Conservation (phyloP, 2,113 vertebrate species). For the Ameiurus melas region DNA sequence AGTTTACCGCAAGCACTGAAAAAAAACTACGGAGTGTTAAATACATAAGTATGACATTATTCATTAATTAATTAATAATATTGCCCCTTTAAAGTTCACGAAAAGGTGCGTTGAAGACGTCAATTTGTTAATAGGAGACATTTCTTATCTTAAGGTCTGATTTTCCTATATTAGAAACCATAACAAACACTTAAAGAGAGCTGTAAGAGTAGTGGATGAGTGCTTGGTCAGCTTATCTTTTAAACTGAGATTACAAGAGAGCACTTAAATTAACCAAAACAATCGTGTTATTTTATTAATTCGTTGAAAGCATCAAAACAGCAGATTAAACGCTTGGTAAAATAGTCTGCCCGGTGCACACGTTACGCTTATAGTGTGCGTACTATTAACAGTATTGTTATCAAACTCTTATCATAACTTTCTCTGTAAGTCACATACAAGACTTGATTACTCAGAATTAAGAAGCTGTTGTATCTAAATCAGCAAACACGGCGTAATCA, state of each 20-base stretch:
- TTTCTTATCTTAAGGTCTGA: background rate
- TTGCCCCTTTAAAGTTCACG: background rate
- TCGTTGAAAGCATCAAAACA: background rate
- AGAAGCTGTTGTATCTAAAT: background rate
- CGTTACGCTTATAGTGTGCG: background rate
- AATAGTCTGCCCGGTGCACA: background rate
- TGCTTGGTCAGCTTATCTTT: background rate
- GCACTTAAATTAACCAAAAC: background rate
- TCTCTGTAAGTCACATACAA: background rate
- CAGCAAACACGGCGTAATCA: background rate
- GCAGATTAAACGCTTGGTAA: background rate
- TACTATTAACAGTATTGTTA: background rate
- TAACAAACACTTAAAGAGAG: background rate
- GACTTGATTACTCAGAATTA: background rate
- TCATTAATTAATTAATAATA: background rate
- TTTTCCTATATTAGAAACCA: background rate
- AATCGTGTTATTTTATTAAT: background rate
- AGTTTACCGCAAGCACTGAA: background rate
- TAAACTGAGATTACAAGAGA: background rate
- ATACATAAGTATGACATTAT: background rate
- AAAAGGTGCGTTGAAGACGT: background rate
- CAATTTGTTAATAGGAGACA: background rate
- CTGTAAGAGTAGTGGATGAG: background rate
- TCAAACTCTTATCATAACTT: background rate
- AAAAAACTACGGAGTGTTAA: background rate